Percentiles rank a stretch among this genome's conserved stretches.
phyloP scores from a whole-genome alignment of 2,797 vertebrate genomes.

The Sebastes iracundus region DNA sequence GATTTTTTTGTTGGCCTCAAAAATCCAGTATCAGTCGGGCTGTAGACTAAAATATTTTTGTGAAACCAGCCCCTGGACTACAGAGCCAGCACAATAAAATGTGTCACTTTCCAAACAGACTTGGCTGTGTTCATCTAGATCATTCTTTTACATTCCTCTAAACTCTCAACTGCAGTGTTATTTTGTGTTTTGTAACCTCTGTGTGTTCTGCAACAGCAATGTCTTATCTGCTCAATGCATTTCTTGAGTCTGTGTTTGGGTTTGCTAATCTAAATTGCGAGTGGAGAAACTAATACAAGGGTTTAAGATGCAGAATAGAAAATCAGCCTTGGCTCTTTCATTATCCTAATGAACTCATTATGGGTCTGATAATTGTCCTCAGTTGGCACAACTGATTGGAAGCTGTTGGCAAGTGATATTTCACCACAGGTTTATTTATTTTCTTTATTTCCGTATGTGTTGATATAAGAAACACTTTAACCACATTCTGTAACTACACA shows the following conservation, averaged over 20 bases:
- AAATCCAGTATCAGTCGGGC: not conserved
- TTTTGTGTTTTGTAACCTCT: constrained; percentile 33
- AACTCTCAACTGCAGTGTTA: not conserved
- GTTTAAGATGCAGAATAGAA: constrained; percentile 69
- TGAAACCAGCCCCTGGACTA: not conserved
- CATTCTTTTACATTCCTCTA: not conserved
- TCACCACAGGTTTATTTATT: constrained; percentile 50
- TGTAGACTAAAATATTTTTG: not conserved
- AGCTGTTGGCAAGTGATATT: constrained; percentile 59
- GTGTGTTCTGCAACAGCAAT: constrained; percentile 22
- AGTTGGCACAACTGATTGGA: constrained; percentile 64
- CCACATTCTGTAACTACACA: constrained; percentile 6
- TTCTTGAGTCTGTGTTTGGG: constrained; percentile 52
- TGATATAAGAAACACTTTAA: constrained; percentile 15
- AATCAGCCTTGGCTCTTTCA: constrained; percentile 64
- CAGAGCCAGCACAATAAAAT: not conserved
- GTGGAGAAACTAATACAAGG: constrained; percentile 57
- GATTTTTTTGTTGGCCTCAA: not conserved
- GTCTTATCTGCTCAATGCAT: constrained; percentile 58
- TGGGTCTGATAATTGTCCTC: constrained; percentile 71
- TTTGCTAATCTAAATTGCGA: constrained; percentile 71
- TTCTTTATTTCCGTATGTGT: constrained; percentile 27
- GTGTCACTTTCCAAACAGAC: constrained; percentile 10
- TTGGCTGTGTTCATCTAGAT: not conserved
- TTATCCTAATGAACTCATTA: constrained; percentile 80